These are phyloP conservation scores for Rhopalosiphum nymphaeae DNA, from an alignment of 2,888 invertebrate genomes.

Conservation along the genomic window DNA sequence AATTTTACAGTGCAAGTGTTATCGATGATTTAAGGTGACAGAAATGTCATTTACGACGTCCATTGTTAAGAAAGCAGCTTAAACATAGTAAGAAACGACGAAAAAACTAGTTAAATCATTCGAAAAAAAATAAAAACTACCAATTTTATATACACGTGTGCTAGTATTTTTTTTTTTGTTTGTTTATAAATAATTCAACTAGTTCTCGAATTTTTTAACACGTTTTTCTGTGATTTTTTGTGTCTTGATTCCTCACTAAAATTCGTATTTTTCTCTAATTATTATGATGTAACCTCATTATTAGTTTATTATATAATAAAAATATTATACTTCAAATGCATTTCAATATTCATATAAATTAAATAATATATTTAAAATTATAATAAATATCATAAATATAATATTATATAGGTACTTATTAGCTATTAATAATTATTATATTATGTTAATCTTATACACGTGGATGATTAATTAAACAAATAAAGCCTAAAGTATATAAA, in stretches of 20 bases:
- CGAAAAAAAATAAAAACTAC: constrained; percentile 27
- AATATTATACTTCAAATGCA: neutral
- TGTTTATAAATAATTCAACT: constrained; percentile 51
- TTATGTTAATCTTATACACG: neutral
- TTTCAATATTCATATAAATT: neutral
- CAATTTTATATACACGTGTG: neutral
- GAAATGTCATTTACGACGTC: neutral
- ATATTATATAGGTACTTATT: neutral
- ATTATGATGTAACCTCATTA: neutral
- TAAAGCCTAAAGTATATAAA: neutral
- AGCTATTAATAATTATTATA: neutral
- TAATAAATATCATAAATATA: neutral
- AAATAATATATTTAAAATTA: neutral
- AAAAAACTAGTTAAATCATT: constrained; percentile 15
- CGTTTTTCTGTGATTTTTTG: neutral
- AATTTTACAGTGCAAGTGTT: neutral
- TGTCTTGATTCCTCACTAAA: neutral
- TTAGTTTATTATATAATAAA: neutral
- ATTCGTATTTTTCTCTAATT: neutral
- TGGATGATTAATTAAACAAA: neutral
- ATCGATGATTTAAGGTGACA: neutral
- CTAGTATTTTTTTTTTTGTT: neutral
- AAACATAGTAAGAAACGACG: neutral
- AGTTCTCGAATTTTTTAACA: neutral
- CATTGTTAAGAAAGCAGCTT: neutral